phyloP scores from a whole-genome alignment of 92 coral and sea anemone genomes.

The Porites evermanni region DNA sequence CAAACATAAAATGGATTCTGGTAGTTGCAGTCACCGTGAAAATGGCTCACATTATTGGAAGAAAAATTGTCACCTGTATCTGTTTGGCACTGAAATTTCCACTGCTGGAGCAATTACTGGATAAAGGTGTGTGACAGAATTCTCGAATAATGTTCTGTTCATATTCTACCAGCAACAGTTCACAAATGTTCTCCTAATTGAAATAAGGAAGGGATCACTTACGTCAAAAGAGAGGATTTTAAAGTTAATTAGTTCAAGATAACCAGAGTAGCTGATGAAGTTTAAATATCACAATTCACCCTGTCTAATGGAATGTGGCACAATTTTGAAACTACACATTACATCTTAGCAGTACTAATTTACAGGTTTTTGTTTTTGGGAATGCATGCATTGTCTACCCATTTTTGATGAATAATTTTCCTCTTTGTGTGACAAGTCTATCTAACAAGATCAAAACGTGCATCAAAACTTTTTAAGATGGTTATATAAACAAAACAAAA shows the following conservation, averaged over 20 bases:
- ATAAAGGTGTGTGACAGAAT: constrained; percentile 19
- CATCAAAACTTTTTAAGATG: no score
- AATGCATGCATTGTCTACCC: no score
- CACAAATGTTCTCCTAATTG: constrained; percentile 66
- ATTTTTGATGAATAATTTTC: no score
- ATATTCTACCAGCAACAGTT: constrained; percentile 53
- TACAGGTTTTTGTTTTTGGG: no score
- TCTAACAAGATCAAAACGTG: no score
- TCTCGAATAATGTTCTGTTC: constrained; percentile 13
- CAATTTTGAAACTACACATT: not conserved
- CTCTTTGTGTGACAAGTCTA: no score
- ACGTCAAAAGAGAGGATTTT: not conserved
- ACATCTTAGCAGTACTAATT: not conserved
- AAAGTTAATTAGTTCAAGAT: not conserved
- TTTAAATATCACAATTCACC: not conserved
- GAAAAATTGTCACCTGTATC: constrained; percentile 1
- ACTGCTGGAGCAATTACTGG: constrained; percentile 26
- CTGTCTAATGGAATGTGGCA: no score
- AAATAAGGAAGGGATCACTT: not conserved
- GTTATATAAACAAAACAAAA: no score
- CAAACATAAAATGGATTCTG: no score
- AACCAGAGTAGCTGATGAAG: no score
- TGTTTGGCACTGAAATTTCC: not conserved
- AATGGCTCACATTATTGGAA: not conserved
- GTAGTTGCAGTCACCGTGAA: no score